Evolutionary conservation across 2,113 vertebrate genomes (phyloP), one percentile per base, ranked within the genome.

Genomic region (Heterochromis multidens): DNA sequence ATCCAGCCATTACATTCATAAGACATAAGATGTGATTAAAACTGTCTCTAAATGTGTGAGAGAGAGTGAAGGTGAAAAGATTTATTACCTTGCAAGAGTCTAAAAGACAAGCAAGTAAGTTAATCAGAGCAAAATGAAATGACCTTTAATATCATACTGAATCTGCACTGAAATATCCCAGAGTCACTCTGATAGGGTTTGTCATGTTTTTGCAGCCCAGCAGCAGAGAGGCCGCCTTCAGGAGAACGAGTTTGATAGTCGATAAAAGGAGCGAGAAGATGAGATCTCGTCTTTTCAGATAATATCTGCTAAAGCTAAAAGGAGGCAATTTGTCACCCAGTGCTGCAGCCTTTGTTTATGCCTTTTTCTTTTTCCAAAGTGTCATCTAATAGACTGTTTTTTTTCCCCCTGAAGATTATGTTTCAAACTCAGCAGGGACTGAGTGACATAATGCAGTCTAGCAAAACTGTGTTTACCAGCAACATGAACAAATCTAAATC

Each of bases 141-240:
- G 88, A 92, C 88, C 92, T 94, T 93, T 93, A 89, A 89, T 89
- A 93, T 91, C 60, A 40, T 7, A 52, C n/a, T 11, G 59, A 67
- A 82, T 77, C 78, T 56, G 58, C 17, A 25, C 67, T 23, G 4
- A 81, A 80, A 84, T 74, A 60, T 80, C 79, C 80, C 63, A 0
- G 79, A 86, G 76, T 11, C 16, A 7, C 72, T 80, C 63, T 81
- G 80, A 88, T 88, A 81, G 60, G 85, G 85, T 92, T 94, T 92
- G 87, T 79, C 77, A 19, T 92, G 86, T 90, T 90, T 79, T 72
- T 82, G 77, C 65, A 52, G 79, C 43, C 61, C 13, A 6, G 82
- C 27, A 33, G 83, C 59, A 1, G 52, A 67, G 54, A 77, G 56
- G 76, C 77, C 27, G 21, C 59, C 82, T 82, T 31, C 37, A 58